Evolutionary conservation across 2,113 vertebrate species (phyloP).

Genomic region (Chaenocephalus aceratus): DNA sequence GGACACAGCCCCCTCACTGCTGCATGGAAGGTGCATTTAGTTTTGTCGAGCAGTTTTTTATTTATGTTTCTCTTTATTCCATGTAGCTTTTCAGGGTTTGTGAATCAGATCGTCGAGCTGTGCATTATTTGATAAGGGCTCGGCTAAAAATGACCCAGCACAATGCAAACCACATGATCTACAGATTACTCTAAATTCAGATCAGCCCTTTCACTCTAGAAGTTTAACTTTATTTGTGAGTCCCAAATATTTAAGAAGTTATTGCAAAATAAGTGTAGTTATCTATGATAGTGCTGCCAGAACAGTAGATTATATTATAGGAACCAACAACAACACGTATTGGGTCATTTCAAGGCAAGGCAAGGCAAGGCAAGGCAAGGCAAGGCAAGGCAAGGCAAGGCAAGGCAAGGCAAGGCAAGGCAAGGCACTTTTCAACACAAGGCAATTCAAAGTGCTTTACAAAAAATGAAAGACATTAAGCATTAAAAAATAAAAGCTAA

Average conservation of each 20-base stretch:
- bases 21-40: constrained; percentile 33
- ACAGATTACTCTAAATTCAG: background rate
- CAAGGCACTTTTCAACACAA: no score
- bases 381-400: no score
- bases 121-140: constrained; percentile 17
- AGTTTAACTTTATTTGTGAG: background rate
- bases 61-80: constrained; percentile 1
- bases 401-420: no score
- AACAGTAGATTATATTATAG: background rate
- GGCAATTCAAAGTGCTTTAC: no score
- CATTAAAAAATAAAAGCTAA: no score
- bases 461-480: no score
- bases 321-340: background rate
- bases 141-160: constrained; percentile 10
- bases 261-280: background rate
- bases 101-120: constrained; percentile 32
- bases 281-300: background rate
- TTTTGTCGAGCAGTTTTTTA: constrained; percentile 28
- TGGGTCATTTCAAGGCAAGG: background rate
- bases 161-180: constrained; percentile 1
- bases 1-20: constrained; percentile 57
- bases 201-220: background rate
- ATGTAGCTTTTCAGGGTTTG: constrained; percentile 18
- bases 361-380: no score
- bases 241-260: background rate